Percentiles rank a stretch among this genome's conserved stretches.
phyloP scores from a whole-genome alignment of 2,888 invertebrate genomes.

The Hylaea fasciaria region DNA sequence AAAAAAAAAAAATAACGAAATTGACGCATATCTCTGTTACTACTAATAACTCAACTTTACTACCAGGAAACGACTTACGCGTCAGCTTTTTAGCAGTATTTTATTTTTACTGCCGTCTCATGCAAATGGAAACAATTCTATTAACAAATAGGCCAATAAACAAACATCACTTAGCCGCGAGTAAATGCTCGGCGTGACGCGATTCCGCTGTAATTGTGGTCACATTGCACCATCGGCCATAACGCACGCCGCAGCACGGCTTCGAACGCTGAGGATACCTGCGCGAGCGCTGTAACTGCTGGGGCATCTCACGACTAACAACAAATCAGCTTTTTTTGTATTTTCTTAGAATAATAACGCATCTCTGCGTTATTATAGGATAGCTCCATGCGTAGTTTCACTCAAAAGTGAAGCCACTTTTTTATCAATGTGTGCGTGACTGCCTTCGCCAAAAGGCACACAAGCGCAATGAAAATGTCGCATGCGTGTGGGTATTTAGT shows the following conservation, averaged over 20 bases:
- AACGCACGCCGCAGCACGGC: constrained; percentile 43
- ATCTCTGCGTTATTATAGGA: too few relatives aligned
- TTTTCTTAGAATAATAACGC: too few relatives aligned
- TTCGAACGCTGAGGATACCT: constrained; percentile 2
- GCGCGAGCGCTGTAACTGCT: constrained; percentile 41
- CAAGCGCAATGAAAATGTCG: too few relatives aligned
- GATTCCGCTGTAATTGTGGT: constrained; percentile 56
- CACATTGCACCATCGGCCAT: constrained; percentile 47
- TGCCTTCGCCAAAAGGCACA: too few relatives aligned
- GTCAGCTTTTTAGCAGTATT: constrained; percentile 8
- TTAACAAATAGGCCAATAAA: constrained; percentile 36
- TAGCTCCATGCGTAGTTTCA: too few relatives aligned
- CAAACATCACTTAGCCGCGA: constrained; percentile 26
- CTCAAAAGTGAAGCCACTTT: too few relatives aligned
- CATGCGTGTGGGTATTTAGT: too few relatives aligned
- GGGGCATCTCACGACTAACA: background rate
- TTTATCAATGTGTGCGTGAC: too few relatives aligned
- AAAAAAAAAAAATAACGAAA: too few relatives aligned
- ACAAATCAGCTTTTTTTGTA: too few relatives aligned
- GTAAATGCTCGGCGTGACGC: constrained; percentile 54
- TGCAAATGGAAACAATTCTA: constrained; percentile 23
- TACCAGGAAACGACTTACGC: background rate
- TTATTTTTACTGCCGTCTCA: constrained; percentile 13
- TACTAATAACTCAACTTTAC: too few relatives aligned
- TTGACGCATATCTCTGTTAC: too few relatives aligned